Percentiles rank a stretch among this genome's conserved stretches.
These are phyloP conservation scores for Mormyrus iriodes DNA, from an alignment of 2,113 vertebrate species.

Conservation along the genomic window DNA sequence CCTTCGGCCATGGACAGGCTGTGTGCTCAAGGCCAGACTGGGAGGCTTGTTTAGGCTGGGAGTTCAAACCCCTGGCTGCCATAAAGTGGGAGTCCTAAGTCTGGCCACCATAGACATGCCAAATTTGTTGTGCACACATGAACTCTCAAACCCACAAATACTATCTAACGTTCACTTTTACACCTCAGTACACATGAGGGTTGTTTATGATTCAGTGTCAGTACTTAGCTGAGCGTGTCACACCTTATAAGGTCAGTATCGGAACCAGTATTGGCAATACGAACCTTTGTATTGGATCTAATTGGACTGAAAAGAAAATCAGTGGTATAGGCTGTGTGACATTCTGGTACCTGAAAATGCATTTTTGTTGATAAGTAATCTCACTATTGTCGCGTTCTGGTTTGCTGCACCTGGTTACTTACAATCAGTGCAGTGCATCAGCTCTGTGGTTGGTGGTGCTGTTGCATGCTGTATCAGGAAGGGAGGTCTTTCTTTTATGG, in stretches of 20 bases:
- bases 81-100: neutral
- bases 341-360: neutral
- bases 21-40: neutral
- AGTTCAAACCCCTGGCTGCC: neutral
- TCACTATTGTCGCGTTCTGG: neutral
- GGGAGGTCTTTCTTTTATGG: neutral
- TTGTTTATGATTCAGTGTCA: neutral
- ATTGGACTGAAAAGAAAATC: neutral
- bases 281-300: neutral
- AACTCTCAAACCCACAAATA: neutral
- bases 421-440: neutral
- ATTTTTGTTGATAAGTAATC: neutral
- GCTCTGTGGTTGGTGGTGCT: neutral
- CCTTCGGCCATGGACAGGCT: conserved; percentile 32
- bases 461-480: neutral
- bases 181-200: neutral
- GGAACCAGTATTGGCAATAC: neutral
- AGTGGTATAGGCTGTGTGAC: neutral
- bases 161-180: neutral
- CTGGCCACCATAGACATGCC: neutral
- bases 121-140: neutral
- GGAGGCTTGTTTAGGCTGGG: too few species aligned
- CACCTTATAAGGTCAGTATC: neutral
- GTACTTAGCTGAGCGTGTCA: neutral
- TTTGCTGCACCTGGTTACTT: neutral